phyloP scores from a whole-genome alignment of 2,113 vertebrate species.

The Phylloscopus trochilus region DNA sequence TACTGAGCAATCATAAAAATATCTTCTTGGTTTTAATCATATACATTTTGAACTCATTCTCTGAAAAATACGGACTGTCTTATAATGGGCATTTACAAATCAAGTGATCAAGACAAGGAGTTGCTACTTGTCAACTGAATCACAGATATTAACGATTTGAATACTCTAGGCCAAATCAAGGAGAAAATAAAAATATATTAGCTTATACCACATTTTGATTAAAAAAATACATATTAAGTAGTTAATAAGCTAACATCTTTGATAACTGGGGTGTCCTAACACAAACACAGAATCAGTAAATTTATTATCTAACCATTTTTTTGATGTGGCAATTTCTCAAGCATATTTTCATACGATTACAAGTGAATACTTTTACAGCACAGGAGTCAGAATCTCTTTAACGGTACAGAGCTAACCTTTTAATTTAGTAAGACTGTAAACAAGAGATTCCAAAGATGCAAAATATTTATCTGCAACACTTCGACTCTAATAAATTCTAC shows the following conservation, averaged over 20 bases:
- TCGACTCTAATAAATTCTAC: neutral
- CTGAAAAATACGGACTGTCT: neutral
- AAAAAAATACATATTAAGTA: neutral
- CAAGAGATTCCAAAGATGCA: constrained; percentile 1
- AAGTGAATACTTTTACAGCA: neutral
- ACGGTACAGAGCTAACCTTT: neutral
- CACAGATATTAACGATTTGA: neutral
- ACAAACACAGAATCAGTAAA: neutral
- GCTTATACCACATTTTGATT: neutral
- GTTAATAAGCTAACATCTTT: neutral
- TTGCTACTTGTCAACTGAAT: neutral
- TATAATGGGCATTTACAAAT: neutral
- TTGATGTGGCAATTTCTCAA: neutral
- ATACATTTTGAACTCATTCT: neutral
- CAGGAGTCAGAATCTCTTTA: neutral
- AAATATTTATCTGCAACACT: neutral
- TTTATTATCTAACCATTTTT: neutral
- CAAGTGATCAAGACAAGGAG: neutral
- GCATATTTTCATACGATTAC: neutral
- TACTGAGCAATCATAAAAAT: neutral
- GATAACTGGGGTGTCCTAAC: neutral
- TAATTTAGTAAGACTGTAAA: neutral
- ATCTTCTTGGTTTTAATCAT: neutral
- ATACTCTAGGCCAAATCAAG: constrained; percentile 6
- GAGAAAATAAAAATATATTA: neutral